phyloP scores from a whole-genome alignment of 2,888 invertebrate species.

The Listrodromus nycthemerus region DNA sequence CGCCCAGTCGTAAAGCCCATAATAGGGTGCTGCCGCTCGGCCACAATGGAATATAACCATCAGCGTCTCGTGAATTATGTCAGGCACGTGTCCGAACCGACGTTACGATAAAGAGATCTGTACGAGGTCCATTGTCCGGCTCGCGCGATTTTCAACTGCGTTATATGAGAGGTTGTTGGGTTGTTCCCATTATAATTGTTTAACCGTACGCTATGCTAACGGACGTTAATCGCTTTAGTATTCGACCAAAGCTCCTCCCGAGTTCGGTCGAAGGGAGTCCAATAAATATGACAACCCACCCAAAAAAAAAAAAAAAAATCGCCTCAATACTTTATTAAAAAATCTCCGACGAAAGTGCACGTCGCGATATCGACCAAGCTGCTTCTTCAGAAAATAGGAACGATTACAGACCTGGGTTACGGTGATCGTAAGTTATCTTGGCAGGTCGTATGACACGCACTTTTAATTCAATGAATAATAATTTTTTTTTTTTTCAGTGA shows the following conservation, averaged over 20 bases:
- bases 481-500: neutral
- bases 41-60: conserved; percentile 81
- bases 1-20: conserved; percentile 74
- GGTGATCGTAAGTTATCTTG: too few relatives aligned
- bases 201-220: conserved; percentile 4
- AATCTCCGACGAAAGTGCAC: too few relatives aligned
- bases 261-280: conserved; percentile 19
- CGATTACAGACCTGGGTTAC: too few relatives aligned
- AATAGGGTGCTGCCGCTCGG: conserved; percentile 73
- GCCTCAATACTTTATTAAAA: too few relatives aligned
- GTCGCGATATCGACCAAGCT: too few relatives aligned
- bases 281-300: too few relatives aligned
- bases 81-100: conserved; percentile 76
- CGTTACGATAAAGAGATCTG: conserved; percentile 79
- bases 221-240: conserved; percentile 49
- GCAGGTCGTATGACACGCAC: too few relatives aligned
- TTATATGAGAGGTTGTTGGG: conserved; percentile 18
- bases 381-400: too few relatives aligned
- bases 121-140: conserved; percentile 50
- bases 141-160: conserved; percentile 49
- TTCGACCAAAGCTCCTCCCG: conserved; percentile 13
- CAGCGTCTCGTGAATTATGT: conserved; percentile 79
- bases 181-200: conserved; percentile 7
- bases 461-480: too few relatives aligned
- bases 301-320: too few relatives aligned